phyloP scores from a whole-genome alignment of 2,888 invertebrate genomes.

The Eupithecia exiguata region DNA sequence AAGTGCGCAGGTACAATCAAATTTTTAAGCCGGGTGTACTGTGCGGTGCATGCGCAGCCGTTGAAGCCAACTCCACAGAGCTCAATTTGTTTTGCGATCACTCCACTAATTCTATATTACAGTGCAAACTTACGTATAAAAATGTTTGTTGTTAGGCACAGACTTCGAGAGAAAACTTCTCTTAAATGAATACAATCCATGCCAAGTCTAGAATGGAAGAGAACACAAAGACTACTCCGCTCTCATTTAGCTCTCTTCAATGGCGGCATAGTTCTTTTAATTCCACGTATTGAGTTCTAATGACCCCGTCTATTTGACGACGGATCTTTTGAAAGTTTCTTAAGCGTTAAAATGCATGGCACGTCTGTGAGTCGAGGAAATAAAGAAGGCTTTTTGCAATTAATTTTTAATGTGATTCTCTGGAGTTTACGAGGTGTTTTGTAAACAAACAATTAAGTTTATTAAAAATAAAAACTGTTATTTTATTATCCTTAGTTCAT shows the following conservation, averaged over 20 bases:
- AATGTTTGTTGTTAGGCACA: background rate
- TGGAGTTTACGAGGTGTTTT: constrained; percentile 2
- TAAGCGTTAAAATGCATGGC: constrained; percentile 1
- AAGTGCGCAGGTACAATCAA: no score
- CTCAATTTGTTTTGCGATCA: no score
- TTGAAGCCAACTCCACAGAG: no score
- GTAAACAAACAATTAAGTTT: background rate
- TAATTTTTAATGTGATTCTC: background rate
- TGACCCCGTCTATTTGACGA: constrained; percentile 30
- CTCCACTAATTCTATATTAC: no score
- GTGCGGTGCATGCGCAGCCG: no score
- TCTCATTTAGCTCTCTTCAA: constrained; percentile 32
- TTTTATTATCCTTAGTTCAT: no score
- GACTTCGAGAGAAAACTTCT: background rate
- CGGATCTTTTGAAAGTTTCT: constrained; percentile 9
- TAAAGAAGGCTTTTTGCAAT: constrained; percentile 2
- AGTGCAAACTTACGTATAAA: background rate
- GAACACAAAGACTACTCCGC: constrained; percentile 22
- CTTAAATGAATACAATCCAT: background rate
- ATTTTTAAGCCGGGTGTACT: no score
- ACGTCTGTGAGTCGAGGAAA: background rate
- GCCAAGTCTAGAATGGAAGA: constrained; percentile 10
- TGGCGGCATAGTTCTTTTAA: constrained; percentile 31
- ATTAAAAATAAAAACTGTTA: background rate
- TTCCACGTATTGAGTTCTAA: constrained; percentile 39